Base-by-base conservation (phyloP, 2,113 vertebrate species). In the Lepisosteus oculatus region DNA sequence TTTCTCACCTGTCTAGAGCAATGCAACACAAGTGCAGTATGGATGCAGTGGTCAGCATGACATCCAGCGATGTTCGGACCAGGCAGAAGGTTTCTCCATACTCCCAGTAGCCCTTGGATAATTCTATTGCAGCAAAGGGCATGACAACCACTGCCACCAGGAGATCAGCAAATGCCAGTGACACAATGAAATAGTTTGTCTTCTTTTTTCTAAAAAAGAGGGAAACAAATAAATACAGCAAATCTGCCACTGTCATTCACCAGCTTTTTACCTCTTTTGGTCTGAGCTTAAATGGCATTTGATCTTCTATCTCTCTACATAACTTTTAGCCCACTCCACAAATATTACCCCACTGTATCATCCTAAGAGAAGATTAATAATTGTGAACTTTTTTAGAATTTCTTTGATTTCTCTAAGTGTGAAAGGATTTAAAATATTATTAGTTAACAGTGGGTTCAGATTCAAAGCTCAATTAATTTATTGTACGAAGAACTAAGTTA, bases 1-100 rank as follows among this genome's bases (percentile, higher is more conserved):
- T 15, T 42, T 69, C 71, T 67, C 47, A 76, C 75, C 75, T 72
- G 68, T 77, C 76, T 45, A 74, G 67, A 6, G 92, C 92, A n/a
- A 93, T 93, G 84, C 91, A 93, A 84, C 92, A 92, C 68, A 93
- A 85, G 73, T 93, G 91, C 62, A 93, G 79, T 61, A 93, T 92
- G 64, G 92, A 93, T 0, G 90, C 88, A 1, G 91, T 92, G 14
- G 92, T 92, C 68, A 93, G 78, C 67, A 90, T 81, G 13, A 92
- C 91, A 4, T 93, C 92, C 79, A 93, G 79, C 3, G 90, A 92
- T 1, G 92, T 93, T 43, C 91, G 82, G 42, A 93, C 81, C 68
- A 92, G 76, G 75, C 92, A 93, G 86, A 92, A 92, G 15, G 88
- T 88, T 74, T 90, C 80, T 43, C 92, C 92, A 4, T 91, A 93